Evolutionary conservation across 2,113 vertebrate species (phyloP), one percentile per base, ranked within the genome.

Genomic region (Dromaius novaehollandiae): DNA sequence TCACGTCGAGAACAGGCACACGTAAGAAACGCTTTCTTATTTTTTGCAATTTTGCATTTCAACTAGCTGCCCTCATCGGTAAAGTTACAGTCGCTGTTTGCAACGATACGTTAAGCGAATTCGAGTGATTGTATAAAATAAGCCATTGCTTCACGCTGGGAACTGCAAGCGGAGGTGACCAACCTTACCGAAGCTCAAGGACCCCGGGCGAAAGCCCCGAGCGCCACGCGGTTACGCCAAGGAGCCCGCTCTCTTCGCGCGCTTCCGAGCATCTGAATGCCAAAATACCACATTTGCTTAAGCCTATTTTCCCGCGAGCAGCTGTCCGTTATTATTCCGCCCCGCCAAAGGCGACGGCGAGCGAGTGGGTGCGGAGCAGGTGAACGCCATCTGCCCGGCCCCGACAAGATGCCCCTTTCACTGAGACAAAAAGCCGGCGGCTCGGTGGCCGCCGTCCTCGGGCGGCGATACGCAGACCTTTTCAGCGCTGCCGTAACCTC

Each of bases 321-420:
- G 98, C 98, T 98, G 98, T 95, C 97, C 11, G 73, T 98, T 97
- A 98, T 98, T 98, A 98, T 98, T 97, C 97, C 92, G 51, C 78
- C 22, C 95, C 96, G 97, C 97, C 94, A 88, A 97, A 97, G 97
- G 98, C 97, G 96, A 96, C 95, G 97, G 96, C 93, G 76, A 96
- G 97, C 97, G 98, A 97, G 98, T 76, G 65, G 56, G 97, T 98
- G 98, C n/a, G 64, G 68, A 98, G 98, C 98, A 98, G 98, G 98
- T 98, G 98, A 98, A 97, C 97, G 2, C 98, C 98, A 98, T 98
- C 98, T 98, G 98, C 97, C 98, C 0, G n/a, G 80, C 97, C 97
- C 97, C 76, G 80, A 98, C 95, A 79, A 97, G 97, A 98, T 93
- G 97, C 97, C 96, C 89, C 18, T 85, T 83, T 91, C 76, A 53